phyloP scores from a whole-genome alignment of 2,113 vertebrate genomes.

The Clarias macrocephalus region DNA sequence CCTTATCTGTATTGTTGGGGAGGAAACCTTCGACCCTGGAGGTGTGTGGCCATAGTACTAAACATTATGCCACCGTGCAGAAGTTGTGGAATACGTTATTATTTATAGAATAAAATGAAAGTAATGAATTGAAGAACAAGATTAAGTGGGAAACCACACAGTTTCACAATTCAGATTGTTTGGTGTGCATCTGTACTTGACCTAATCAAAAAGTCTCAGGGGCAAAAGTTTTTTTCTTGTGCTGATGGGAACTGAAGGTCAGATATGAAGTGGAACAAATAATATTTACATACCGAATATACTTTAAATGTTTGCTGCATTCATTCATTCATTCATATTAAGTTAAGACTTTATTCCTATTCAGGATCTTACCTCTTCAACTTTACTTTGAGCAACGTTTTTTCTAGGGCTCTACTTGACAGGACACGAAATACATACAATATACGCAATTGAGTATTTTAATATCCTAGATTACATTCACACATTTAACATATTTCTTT shows the following conservation, averaged over 20 bases:
- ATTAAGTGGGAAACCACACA: neutral
- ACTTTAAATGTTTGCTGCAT: neutral
- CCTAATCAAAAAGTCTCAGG: neutral
- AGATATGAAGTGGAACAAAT: neutral
- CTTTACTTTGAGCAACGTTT: neutral
- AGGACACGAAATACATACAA: neutral
- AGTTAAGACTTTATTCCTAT: neutral
- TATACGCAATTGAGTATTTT: neutral
- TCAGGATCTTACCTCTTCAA: neutral
- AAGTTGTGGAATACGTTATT: neutral
- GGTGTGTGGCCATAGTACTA: too few species aligned
- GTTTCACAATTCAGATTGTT: neutral
- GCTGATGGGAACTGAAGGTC: neutral
- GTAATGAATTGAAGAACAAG: neutral
- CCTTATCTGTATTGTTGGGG: too few species aligned
- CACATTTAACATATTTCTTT: conserved; percentile 13
- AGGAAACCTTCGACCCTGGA: too few species aligned
- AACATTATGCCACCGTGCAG: too few species aligned
- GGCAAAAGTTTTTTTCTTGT: neutral
- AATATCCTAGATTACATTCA: neutral
- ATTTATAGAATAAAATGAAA: neutral
- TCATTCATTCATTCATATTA: neutral
- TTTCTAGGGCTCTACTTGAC: neutral
- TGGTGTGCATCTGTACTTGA: neutral
- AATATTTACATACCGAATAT: neutral